These are phyloP conservation scores for Diphyllodes magnificus DNA, from an alignment of 2,113 vertebrate species.

Conservation along the genomic window DNA sequence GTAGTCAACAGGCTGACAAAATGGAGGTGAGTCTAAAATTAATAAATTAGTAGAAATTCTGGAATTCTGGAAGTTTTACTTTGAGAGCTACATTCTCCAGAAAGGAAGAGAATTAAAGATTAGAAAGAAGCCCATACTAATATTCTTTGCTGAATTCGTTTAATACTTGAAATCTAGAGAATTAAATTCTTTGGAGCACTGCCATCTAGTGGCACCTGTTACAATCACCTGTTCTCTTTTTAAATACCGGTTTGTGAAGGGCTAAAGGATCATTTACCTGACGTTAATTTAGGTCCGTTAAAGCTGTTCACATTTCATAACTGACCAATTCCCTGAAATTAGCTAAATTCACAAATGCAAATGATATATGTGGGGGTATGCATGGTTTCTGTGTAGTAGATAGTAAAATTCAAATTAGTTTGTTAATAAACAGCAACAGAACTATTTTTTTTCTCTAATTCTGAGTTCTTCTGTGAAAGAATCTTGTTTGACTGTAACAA, in stretches of 20 bases:
- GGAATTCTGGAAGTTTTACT: not conserved
- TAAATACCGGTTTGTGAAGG: not conserved
- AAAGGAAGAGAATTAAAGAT: not conserved
- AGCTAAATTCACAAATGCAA: not conserved
- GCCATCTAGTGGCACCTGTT: slow-evolving; percentile 34
- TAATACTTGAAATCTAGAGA: not conserved
- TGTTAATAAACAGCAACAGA: not conserved
- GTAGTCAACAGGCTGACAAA: not conserved
- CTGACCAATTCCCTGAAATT: not conserved
- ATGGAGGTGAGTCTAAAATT: not conserved
- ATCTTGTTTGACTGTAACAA: not conserved
- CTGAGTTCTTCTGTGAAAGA: not conserved
- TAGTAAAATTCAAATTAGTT: not conserved
- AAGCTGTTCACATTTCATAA: slow-evolving; percentile 8
- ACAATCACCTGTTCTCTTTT: not conserved
- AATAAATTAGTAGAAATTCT: not conserved
- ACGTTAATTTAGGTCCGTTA: not conserved
- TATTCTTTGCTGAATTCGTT: not conserved
- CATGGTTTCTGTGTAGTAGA: not conserved
- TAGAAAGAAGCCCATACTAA: not conserved
- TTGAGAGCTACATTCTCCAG: not conserved
- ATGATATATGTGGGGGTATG: not conserved
- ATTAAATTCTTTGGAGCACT: slow-evolving; percentile 23
- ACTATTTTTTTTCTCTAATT: not conserved
- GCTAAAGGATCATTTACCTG: not conserved